A percentile compares a stretch with the other conserved stretches of the same genome.
Conservation (phyloP, 2,797 vertebrate genomes). For the Cynodonichthys magdalenae region DNA sequence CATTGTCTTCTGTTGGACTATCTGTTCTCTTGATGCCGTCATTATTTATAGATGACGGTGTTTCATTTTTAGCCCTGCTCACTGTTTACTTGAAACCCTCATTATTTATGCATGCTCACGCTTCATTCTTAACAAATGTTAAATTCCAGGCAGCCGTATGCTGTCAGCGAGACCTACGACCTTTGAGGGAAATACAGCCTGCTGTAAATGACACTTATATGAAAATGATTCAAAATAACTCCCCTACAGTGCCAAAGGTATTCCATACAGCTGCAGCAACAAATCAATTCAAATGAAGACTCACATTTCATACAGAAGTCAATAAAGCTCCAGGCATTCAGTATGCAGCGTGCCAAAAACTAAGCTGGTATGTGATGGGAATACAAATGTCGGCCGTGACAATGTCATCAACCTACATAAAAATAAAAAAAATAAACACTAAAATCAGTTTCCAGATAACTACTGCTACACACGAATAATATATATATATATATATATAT, state of each 20-base stretch:
- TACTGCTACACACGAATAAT: neutral
- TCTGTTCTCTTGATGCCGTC: constrained; percentile 57
- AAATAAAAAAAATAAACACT: neutral
- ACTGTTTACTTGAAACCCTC: constrained; percentile 68
- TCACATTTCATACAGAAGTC: constrained; percentile 61
- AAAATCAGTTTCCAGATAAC: constrained; percentile 8
- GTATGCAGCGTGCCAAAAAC: constrained; percentile 42
- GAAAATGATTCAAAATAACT: constrained; percentile 52
- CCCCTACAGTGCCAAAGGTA: constrained; percentile 39
- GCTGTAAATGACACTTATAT: constrained; percentile 41
- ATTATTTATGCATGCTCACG: constrained; percentile 75
- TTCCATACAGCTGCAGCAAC: constrained; percentile 52
- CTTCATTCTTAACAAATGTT: constrained; percentile 75
- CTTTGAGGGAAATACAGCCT: constrained; percentile 50
- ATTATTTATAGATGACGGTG: constrained; percentile 74
- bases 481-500: no score
- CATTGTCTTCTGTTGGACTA: constrained; percentile 50
- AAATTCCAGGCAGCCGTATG: constrained; percentile 65
- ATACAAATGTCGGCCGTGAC: constrained; percentile 28
- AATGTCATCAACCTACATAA: constrained; percentile 14
- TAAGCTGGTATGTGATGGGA: constrained; percentile 36
- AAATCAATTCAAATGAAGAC: constrained; percentile 67
- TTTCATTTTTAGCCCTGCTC: constrained; percentile 69
- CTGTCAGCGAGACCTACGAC: constrained; percentile 55
- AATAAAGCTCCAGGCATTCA: constrained; percentile 58